Conservation (phyloP, 1,140 invertebrate genomes). For the Himalopsyche phryganea region DNA sequence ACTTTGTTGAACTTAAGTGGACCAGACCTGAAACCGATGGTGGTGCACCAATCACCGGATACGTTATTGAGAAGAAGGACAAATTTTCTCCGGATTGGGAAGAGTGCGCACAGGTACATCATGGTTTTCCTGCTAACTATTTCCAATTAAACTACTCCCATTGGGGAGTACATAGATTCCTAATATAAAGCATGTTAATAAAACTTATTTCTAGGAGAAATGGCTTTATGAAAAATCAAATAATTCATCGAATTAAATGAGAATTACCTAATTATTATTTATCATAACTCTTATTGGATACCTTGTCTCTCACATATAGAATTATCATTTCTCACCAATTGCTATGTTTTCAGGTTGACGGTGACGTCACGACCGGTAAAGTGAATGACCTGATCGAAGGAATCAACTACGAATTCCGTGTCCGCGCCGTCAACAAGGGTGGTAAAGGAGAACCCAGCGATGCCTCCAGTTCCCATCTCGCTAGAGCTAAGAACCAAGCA, state of each 20-base stretch:
- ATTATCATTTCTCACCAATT: too few relatives aligned
- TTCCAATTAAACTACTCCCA: too few relatives aligned
- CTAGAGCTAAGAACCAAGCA: constrained; percentile 84
- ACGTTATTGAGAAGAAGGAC: constrained; percentile 94
- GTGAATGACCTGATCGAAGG: constrained; percentile 89
- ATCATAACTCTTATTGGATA: too few relatives aligned
- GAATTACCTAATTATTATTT: too few relatives aligned
- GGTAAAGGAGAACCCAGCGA: constrained; percentile 89
- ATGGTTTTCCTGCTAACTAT: too few relatives aligned
- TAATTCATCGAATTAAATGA: too few relatives aligned
- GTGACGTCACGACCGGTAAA: constrained; percentile 76
- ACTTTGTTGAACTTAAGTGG: constrained; percentile 97
- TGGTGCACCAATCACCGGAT: constrained; percentile 85
- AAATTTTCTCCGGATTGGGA: constrained; percentile 86
- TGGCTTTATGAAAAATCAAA: too few relatives aligned
- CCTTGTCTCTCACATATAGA: too few relatives aligned
- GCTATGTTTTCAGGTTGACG: constrained; percentile 60
- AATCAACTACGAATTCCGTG: constrained; percentile 89
- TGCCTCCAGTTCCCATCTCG: constrained; percentile 81
- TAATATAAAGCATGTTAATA: too few relatives aligned
- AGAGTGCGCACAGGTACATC: constrained; percentile 72
- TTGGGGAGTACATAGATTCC: too few relatives aligned
- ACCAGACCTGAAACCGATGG: constrained; percentile 79
- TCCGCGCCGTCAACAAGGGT: constrained; percentile 91
- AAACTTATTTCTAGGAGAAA: too few relatives aligned